Evolutionary conservation across 2,797 vertebrate genomes (phyloP).

Genomic region (Caiman crocodilus): DNA sequence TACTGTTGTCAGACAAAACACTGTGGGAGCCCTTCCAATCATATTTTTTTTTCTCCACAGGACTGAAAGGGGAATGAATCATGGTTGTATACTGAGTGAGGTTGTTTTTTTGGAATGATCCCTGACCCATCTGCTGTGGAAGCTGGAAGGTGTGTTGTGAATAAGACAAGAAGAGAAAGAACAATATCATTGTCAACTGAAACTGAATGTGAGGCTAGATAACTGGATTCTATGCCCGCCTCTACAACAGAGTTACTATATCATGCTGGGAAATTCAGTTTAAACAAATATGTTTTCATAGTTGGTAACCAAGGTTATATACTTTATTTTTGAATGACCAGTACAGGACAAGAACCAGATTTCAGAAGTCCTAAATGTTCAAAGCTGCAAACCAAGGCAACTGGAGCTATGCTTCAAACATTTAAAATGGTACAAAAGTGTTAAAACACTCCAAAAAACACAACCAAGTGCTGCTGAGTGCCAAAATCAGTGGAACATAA

Average conservation of each 20-base stretch:
- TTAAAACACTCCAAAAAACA: background rate
- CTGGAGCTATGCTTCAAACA: too few relatives aligned
- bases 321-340: background rate
- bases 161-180: too few relatives aligned
- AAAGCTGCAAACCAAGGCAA: background rate
- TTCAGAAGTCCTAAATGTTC: background rate
- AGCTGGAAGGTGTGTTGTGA: too few relatives aligned
- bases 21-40: background rate
- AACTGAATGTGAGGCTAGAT: background rate
- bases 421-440: fast-evolving
- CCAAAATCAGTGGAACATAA: background rate
- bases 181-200: too few relatives aligned
- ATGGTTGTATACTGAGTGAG: too few relatives aligned
- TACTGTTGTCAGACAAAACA: background rate
- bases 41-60: fast-evolving
- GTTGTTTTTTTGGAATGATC: too few relatives aligned
- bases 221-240: background rate
- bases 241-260: background rate
- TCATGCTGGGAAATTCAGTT: background rate
- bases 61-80: background rate
- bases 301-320: background rate
- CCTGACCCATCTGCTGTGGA: too few relatives aligned
- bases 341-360: fast-evolving
- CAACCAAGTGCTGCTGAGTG: background rate
- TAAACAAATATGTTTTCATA: background rate